Conservation (phyloP, 2,888 invertebrate species). For the Mesorhabditis sp. region DNA sequence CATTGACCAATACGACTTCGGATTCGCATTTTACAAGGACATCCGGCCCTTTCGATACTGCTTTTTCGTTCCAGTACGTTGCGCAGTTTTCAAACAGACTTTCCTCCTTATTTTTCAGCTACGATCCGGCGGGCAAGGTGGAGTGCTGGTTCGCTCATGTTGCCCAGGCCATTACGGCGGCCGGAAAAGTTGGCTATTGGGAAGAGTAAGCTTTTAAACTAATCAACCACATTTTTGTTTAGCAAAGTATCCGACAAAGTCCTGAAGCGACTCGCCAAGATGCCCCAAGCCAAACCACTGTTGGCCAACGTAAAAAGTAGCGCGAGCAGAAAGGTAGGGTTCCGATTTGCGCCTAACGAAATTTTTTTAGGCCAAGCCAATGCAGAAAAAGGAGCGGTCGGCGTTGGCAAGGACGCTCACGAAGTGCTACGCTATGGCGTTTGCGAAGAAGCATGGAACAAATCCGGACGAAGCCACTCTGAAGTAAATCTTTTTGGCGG, state of each 20-base stretch:
- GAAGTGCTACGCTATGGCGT: too few species aligned
- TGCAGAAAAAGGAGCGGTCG: too few species aligned
- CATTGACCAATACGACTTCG: neutral
- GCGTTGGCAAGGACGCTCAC: too few species aligned
- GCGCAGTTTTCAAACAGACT: neutral
- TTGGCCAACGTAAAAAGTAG: neutral
- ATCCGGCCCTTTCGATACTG: neutral
- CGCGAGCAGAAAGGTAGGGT: too few species aligned
- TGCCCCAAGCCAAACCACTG: constrained; percentile 3
- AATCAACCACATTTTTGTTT: neutral
- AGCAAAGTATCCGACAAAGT: neutral
- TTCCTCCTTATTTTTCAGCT: neutral
- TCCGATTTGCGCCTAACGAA: too few species aligned
- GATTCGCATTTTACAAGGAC: neutral
- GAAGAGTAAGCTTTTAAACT: neutral
- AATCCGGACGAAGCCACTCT: too few species aligned
- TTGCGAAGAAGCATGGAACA: too few species aligned
- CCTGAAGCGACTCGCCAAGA: neutral
- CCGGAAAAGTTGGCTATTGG: neutral
- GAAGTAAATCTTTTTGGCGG: too few species aligned
- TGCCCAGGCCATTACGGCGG: neutral
- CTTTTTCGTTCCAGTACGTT: neutral
- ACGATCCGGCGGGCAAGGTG: neutral
- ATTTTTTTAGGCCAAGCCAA: too few species aligned
- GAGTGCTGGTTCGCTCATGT: neutral